Percentiles rank a stretch among this genome's conserved stretches.
Conservation (phyloP, 1,140 invertebrate species). For the Drosophila nebulosa region DNA sequence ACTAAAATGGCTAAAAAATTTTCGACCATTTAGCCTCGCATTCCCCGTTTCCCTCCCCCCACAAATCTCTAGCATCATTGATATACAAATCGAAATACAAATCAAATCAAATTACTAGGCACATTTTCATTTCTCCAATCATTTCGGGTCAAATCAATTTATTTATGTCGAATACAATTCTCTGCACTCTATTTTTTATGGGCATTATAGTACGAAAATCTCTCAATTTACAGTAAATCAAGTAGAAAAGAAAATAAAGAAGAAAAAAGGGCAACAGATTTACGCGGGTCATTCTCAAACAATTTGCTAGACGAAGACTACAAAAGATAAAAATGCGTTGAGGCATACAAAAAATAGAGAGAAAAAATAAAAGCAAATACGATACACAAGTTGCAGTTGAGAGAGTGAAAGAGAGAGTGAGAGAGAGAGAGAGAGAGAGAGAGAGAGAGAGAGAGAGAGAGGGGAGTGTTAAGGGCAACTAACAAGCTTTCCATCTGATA, state of each 20-base stretch:
- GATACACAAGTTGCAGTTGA: conserved; percentile 27
- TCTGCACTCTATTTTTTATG: conserved; percentile 31
- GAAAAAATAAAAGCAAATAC: conserved; percentile 1
- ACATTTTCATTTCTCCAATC: conserved; percentile 17
- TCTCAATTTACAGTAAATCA: conserved; percentile 71
- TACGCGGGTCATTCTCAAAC: conserved; percentile 74
- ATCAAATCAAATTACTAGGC: conserved; percentile 38
- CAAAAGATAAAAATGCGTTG: conserved; percentile 65
- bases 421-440: conserved; percentile 21
- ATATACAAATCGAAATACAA: background rate
- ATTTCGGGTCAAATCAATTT: conserved; percentile 37
- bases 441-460: background rate
- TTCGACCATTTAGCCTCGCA: background rate
- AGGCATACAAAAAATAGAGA: conserved; percentile 52
- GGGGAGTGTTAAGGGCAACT: background rate
- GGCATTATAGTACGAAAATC: conserved; percentile 11
- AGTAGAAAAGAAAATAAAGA: conserved; percentile 24
- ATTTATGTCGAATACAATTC: conserved; percentile 39
- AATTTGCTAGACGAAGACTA: conserved; percentile 62
- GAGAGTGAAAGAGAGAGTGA: conserved; percentile 4
- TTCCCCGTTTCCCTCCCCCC: background rate
- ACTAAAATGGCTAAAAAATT: conserved; percentile 27
- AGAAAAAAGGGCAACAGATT: conserved; percentile 30
- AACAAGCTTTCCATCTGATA: conserved; percentile 20
- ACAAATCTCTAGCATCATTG: too few species aligned